Base-by-base conservation (phyloP, 1,140 invertebrate genomes). In the Sminthurides bifidus region DNA sequence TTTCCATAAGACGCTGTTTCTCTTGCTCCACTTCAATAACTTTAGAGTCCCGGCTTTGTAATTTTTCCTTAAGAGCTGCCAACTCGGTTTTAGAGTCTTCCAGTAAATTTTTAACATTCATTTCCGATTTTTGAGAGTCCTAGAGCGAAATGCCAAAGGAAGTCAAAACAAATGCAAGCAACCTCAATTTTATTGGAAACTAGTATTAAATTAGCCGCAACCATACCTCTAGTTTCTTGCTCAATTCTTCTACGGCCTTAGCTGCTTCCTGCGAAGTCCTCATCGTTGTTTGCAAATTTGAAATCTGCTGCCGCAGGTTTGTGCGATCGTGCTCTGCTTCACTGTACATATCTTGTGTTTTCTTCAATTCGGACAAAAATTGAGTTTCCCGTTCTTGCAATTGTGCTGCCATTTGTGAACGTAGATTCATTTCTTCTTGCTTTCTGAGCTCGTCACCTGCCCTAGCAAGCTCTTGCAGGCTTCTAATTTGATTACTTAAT, bases 331-430 rank as follows among this genome's bases (percentile, higher is more conserved):
- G 40, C 29, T 59, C 45, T 15, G 27, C 26, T 29, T 59, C 51
- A 15, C 35, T 21, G 19, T 49, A 30, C 3, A 59, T 14, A 24
- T 54, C 57, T 41, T 54, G 43, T 5, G 26, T 19, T 33, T 54
- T 59, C 15, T 54, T 59, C n/a, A 56, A 31, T 33, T 61, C 59
- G n/a, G 12, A 30, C 17, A 57, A 15, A 0, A 56, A 31, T 38
- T 61, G 59, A 41, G 50, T 38, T 41, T 61, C 55, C 23, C 54
- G 38, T 37, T 56, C 59, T 40, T 57, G 59, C 17, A 56, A 26
- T 53, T 60, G 58, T 38, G 45, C 17, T 4, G 40, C 27, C 24
- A 45, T 41, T n/a, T 31, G 33, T 15, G 49, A 29, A 50, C 50
- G 54, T 49, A 56, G 37, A 33, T 37, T 58, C 29, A 41, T 40